Conservation (phyloP, 2,888 invertebrate species). For the Phasia obesa region DNA sequence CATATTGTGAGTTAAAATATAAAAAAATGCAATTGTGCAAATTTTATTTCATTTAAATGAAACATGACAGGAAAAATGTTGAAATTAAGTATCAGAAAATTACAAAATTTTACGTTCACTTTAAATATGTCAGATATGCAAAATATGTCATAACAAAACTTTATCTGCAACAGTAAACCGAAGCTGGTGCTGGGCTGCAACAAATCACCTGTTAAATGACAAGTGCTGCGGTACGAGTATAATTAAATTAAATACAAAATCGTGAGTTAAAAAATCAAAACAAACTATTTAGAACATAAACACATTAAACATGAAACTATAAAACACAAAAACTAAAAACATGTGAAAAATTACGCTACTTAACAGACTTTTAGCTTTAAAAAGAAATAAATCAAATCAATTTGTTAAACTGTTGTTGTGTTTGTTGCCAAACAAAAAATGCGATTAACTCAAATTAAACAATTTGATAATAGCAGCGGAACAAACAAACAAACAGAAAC, state of each 20-base stretch:
- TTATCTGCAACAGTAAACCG: background rate
- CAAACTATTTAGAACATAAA: slow-evolving; percentile 6
- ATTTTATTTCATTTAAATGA: background rate
- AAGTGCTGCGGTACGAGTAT: slow-evolving; percentile 5
- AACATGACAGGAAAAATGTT: slow-evolving; percentile 42
- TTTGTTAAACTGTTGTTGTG: slow-evolving; percentile 47
- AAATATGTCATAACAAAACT: slow-evolving; percentile 25
- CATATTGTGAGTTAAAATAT: too few relatives aligned
- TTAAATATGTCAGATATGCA: slow-evolving; percentile 5
- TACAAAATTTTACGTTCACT: background rate
- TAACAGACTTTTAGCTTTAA: slow-evolving; percentile 16
- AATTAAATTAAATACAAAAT: slow-evolving; percentile 37
- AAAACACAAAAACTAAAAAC: slow-evolving; percentile 21
- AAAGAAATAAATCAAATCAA: slow-evolving; percentile 42
- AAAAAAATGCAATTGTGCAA: too few relatives aligned
- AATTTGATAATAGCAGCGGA: slow-evolving; percentile 17
- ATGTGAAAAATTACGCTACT: slow-evolving; percentile 29
- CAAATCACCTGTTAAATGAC: slow-evolving; percentile 30
- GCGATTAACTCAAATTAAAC: slow-evolving; percentile 26
- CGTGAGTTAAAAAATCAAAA: slow-evolving; percentile 10
- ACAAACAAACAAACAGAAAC: too few relatives aligned
- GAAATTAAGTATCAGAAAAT: slow-evolving; percentile 2
- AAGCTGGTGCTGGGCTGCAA: slow-evolving; percentile 3
- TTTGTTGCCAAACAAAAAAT: slow-evolving; percentile 14
- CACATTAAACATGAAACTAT: slow-evolving; percentile 32